These are phyloP conservation scores for Cranoglanis bouderius DNA, from an alignment of 2,113 vertebrate species.

Conservation along the genomic window DNA sequence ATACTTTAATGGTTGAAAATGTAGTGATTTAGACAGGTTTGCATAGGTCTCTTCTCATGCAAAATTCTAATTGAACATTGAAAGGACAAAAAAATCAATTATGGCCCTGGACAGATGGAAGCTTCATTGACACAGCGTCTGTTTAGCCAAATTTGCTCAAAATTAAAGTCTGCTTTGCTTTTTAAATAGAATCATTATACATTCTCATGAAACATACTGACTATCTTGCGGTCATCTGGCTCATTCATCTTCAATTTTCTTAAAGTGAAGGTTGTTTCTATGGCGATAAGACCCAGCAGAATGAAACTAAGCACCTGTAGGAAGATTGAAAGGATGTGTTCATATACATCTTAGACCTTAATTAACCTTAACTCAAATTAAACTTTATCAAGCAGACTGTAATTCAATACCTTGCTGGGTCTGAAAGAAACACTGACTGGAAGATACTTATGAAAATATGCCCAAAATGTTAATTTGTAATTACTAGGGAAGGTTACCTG, in stretches of 20 bases:
- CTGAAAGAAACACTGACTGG: background rate
- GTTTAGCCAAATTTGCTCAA: conserved; percentile 10
- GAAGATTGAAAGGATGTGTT: background rate
- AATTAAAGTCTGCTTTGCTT: conserved; percentile 12
- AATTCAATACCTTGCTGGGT: background rate
- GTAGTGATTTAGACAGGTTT: background rate
- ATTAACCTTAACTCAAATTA: conserved; percentile 22
- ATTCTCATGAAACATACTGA: conserved; percentile 3
- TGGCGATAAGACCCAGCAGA: background rate
- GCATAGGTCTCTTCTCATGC: background rate
- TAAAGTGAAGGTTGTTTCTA: conserved; percentile 27
- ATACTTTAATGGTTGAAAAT: background rate
- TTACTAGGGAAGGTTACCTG: background rate
- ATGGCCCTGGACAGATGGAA: background rate
- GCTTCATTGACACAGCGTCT: background rate
- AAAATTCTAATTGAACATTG: background rate
- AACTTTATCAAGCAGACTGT: background rate
- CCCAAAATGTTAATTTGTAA: background rate
- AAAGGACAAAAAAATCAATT: background rate
- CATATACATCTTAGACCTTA: background rate
- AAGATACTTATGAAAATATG: background rate
- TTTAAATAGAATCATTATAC: background rate
- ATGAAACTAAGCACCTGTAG: background rate
- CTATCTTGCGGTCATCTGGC: background rate
- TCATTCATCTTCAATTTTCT: background rate